Conservation (phyloP, 2,797 vertebrate species). For the Oreortyx pictus region DNA sequence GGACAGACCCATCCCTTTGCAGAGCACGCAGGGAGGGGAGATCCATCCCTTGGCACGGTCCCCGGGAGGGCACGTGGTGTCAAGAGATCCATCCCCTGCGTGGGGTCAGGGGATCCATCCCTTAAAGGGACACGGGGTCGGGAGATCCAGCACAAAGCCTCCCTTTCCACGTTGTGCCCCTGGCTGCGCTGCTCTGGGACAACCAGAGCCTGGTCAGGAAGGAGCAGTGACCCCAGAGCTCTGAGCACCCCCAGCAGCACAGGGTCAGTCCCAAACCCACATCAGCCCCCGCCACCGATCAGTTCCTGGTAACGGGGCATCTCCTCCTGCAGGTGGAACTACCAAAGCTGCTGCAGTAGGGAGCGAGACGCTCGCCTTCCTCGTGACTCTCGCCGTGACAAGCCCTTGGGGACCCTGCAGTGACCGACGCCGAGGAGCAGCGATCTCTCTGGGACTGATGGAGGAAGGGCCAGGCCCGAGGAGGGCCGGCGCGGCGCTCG, state of each 20-base stretch:
- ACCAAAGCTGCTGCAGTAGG: conserved; percentile 71
- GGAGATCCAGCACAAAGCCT: not conserved
- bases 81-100: not conserved
- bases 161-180: not conserved
- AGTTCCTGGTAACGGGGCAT: not conserved
- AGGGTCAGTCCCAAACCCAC: too few relatives aligned
- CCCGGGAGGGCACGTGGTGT: not conserved
- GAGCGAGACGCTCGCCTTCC: not conserved
- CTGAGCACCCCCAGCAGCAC: too few relatives aligned
- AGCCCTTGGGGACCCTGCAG: not conserved
- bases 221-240: not conserved
- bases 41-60: not conserved
- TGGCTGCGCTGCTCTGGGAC: not conserved
- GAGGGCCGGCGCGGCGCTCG: not conserved
- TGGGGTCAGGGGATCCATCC: too few relatives aligned
- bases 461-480: not conserved
- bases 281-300: too few relatives aligned
- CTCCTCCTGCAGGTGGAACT: not conserved
- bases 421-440: not conserved
- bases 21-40: not conserved
- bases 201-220: not conserved
- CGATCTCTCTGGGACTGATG: not conserved
- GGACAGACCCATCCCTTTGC: not conserved
- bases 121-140: too few relatives aligned
- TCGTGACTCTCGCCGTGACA: conserved; percentile 2